Percentiles rank a stretch among this genome's conserved stretches.
phyloP scores from a whole-genome alignment of 2,113 vertebrate species.

The Jaculus jaculus region DNA sequence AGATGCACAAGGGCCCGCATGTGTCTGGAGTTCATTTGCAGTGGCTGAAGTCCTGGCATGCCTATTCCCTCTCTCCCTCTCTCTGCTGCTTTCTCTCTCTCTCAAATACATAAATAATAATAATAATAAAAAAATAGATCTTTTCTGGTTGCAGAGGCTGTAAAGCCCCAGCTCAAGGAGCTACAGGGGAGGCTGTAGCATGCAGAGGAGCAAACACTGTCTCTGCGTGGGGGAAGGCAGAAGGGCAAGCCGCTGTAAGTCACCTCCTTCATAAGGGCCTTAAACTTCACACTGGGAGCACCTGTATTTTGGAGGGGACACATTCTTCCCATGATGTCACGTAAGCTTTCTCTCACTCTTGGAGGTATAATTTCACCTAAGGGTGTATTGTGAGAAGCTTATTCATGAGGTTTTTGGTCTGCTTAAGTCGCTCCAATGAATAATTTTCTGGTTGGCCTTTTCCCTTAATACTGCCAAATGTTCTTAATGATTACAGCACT shows the following conservation, averaged over 20 bases:
- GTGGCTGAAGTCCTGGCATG: too few relatives aligned
- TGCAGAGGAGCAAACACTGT: background rate
- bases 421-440: background rate
- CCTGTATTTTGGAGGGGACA: background rate
- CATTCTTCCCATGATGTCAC: too few relatives aligned
- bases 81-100: too few relatives aligned
- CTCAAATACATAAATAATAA: too few relatives aligned
- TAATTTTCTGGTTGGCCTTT: conserved; percentile 28
- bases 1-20: too few relatives aligned
- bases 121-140: too few relatives aligned
- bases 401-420: background rate
- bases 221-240: background rate
- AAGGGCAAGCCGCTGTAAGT: background rate
- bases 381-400: background rate
- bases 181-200: background rate
- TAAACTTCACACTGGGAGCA: background rate
- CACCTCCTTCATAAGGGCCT: background rate
- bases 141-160: background rate
- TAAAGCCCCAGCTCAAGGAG: background rate
- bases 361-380: background rate
- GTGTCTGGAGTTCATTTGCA: too few relatives aligned
- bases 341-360: background rate
- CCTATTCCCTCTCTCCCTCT: too few relatives aligned
- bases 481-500: background rate
- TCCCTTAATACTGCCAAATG: background rate